Base-by-base conservation (phyloP, 2,888 invertebrate species). In the Syrista parreyssii region DNA sequence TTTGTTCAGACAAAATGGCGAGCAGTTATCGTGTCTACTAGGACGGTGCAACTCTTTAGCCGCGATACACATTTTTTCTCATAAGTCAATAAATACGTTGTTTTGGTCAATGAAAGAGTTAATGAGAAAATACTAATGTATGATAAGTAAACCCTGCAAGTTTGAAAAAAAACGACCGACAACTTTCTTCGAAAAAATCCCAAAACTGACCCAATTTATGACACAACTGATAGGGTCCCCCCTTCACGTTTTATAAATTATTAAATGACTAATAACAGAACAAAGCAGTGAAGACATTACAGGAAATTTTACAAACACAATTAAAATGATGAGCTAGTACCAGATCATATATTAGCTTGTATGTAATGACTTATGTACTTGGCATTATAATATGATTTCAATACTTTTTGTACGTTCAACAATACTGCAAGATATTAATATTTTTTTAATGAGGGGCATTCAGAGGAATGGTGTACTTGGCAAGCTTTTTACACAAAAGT, bases 51-150 rank as follows among this genome's bases (percentile, higher is more conserved):
- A 23, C 69, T 11, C 11, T 69, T 69, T 69, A 69, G 12, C 23
- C 23, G 11, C 69, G 15, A 15, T 69, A 69, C 23, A 69, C 69
- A 4, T 69, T 69, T 69, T 11, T 31, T 69, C 69, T 69, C 69
- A 31, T 69, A 69, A 69, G 15, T 69, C 23, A 31, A 69, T 31
- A 30, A 69, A 69, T 69, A 12, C 12, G 15, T 69, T n/a, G n/a
- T 35, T 35, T 34, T 36, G 40, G 32, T 74, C 31, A 40, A 76
- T 31, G 36, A 36, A 78, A 69, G 74, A 69, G 76, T 75, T 4
- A 74, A 15, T 73, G 33, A 23, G 15, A 34, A 68, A 73, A 55
- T 15, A 76, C n/a, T 31, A 36, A 68, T 36, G 32, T 68, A 35
- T 36, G 35, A 68, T 71, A 32, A 72, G 34, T 72, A 3, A 73